Evolutionary conservation across 2,113 vertebrate species (phyloP).

Genomic region (Balaeniceps rex): DNA sequence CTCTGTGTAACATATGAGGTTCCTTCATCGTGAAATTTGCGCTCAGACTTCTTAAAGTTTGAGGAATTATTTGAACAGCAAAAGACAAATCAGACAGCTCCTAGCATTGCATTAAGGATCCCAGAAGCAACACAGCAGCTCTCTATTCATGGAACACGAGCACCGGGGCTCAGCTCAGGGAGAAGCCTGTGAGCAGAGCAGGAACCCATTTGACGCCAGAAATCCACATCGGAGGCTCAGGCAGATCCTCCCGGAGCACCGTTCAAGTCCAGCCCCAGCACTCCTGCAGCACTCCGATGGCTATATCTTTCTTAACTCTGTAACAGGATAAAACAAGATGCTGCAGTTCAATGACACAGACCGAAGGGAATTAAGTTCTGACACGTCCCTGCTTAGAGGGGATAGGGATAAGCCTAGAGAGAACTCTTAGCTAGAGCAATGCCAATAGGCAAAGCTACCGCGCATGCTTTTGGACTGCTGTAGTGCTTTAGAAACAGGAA

Average conservation of each 20-base stretch:
- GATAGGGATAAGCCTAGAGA: conserved; percentile 38
- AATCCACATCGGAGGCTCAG: background rate
- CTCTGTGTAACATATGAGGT: background rate
- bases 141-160: background rate
- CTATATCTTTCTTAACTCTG: background rate
- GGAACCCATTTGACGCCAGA: background rate
- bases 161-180: background rate
- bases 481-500: background rate
- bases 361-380: conserved; percentile 38
- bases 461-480: background rate
- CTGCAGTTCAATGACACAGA: conserved; percentile 41
- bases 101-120: background rate
- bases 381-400: conserved; percentile 22
- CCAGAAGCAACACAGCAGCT: background rate
- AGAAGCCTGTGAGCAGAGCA: background rate
- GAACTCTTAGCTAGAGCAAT: background rate
- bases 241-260: background rate
- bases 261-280: background rate
- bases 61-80: background rate
- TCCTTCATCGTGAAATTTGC: background rate
- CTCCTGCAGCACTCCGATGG: background rate
- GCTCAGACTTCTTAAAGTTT: background rate
- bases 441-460: background rate
- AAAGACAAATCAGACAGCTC: background rate
- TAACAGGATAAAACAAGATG: conserved; percentile 50